phyloP scores from a whole-genome alignment of 2,797 vertebrate genomes.

The Sebastes trivittatus region DNA sequence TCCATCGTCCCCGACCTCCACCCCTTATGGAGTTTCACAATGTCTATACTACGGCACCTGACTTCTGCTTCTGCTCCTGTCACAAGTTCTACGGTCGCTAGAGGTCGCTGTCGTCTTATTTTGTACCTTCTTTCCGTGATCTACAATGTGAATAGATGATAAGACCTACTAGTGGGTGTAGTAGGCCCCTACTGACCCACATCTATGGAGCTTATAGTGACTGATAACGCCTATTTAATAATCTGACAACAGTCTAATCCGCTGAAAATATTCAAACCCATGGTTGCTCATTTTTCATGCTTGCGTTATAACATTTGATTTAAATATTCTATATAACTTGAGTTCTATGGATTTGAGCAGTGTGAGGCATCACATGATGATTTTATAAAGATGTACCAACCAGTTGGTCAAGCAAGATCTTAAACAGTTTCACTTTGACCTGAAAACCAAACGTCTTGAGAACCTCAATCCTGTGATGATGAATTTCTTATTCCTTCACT shows the following conservation, averaged over 20 bases:
- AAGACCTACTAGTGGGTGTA: no score
- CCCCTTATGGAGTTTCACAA: no score
- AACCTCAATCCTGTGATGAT: background rate
- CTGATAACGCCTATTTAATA: no score
- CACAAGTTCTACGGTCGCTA: no score
- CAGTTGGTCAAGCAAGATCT: background rate
- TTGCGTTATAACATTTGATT: background rate
- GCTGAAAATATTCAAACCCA: background rate
- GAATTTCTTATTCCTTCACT: background rate
- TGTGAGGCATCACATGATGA: background rate
- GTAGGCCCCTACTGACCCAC: no score
- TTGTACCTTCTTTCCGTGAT: no score
- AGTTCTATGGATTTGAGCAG: background rate
- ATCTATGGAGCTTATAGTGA: no score
- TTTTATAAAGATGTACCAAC: background rate
- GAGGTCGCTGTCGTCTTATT: no score
- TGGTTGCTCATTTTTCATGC: background rate
- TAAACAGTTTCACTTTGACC: background rate
- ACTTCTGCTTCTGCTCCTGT: no score
- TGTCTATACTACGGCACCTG: rapidly evolving
- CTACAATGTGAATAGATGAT: no score
- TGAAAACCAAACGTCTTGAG: background rate
- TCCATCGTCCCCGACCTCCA: no score
- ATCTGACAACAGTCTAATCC: no score
- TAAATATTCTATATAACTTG: background rate